Base-by-base conservation (phyloP, 2,797 vertebrate species). In the Pogoniulus pusillus region DNA sequence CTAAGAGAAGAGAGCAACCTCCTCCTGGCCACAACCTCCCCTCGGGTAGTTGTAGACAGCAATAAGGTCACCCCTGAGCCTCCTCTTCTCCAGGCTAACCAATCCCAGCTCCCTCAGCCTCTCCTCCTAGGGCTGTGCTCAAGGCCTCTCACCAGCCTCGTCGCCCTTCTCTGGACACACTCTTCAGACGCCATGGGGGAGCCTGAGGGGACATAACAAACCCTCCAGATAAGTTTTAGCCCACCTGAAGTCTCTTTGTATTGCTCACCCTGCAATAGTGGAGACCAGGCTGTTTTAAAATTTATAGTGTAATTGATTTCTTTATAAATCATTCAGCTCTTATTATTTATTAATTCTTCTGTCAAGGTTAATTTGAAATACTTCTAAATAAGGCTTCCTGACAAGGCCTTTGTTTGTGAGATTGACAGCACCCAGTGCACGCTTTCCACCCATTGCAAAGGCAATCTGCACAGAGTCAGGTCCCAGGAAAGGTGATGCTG, bases 271-370 rank as follows among this genome's bases (percentile, higher is more conserved):
- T 69, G 90, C 86, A 95, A 71, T 82, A 93, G 78, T 66, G 76
- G 87, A 96, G 73, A 87, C 73, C 2, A 16, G 49, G 85, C 91
- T 95, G 58, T 93, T 96, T 96, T 97, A 94, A 96, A 97, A 97
- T 97, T 95, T 96, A 96, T 95, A 93, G 92, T 91, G 91, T 96
- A 97, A 97, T 97, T 97, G 96, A 97, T 98, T 97, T 97, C 94
- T 96, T 97, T 97, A 96, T 97, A 97, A 97, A 97, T 94, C 95
- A 97, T 97, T 96, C 95, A 95, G 89, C 41, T 89, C 96, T 97
- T 97, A 97, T 98, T 96, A 97, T 96, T 98, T 98, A 97, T 98
- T 97, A 97, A 97, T 97, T 95, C 91, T 95, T 95, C 95, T 91
- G 96, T 96, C 96, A 96, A 97, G 96, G 95, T 96, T 97, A 96